phyloP scores from a whole-genome alignment of 2,113 vertebrate species.

The Callionymus lyra region DNA sequence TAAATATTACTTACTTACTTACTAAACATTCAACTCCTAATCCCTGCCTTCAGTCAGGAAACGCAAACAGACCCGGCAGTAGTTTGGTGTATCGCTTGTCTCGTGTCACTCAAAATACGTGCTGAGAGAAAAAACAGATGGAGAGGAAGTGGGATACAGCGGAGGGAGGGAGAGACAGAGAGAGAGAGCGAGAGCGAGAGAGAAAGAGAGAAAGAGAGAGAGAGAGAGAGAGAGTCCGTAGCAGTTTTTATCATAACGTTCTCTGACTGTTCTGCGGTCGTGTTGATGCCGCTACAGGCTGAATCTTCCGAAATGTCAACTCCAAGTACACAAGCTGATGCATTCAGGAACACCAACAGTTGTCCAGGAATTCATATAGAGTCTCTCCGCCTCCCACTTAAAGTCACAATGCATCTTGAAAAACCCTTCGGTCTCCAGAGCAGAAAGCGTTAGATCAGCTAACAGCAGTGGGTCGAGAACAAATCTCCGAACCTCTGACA shows the following conservation, averaged over 20 bases:
- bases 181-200: slow-evolving; percentile 36
- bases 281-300: slow-evolving; percentile 21
- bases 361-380: too few relatives aligned
- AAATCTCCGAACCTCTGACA: slow-evolving; percentile 27
- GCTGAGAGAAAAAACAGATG: slow-evolving; percentile 52
- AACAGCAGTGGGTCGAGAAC: slow-evolving; percentile 11
- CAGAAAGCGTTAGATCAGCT: slow-evolving; percentile 21
- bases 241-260: slow-evolving; percentile 18
- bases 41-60: too few relatives aligned
- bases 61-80: too few relatives aligned
- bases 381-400: slow-evolving; percentile 4
- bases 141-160: slow-evolving; percentile 30
- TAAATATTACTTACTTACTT: too few relatives aligned
- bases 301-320: slow-evolving; percentile 7
- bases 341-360: too few relatives aligned
- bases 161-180: slow-evolving; percentile 25
- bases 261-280: slow-evolving; percentile 17
- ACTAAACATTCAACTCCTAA: too few relatives aligned
- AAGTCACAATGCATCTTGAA: slow-evolving; percentile 27
- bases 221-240: slow-evolving; percentile 24
- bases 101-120: slow-evolving; percentile 12
- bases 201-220: slow-evolving; percentile 21
- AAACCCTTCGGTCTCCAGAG: slow-evolving; percentile 10
- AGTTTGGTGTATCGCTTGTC: slow-evolving; percentile 1
- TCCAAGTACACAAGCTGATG: too few relatives aligned